Evolutionary conservation across 2,888 invertebrate genomes (phyloP).

Genomic region (Eubasilissa splendida): DNA sequence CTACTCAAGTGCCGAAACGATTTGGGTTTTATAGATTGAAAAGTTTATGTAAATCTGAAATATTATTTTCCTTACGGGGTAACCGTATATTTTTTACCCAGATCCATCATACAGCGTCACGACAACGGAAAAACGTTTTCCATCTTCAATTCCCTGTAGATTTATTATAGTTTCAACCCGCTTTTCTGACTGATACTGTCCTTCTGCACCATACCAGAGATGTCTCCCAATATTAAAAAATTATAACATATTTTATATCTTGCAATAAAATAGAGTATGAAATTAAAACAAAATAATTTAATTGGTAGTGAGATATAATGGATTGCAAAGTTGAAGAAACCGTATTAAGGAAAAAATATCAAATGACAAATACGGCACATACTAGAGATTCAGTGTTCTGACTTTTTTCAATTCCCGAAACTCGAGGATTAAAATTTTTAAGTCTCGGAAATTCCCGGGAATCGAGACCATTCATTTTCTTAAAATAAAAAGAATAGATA

Average conservation of each 20-base stretch:
- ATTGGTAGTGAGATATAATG: neutral
- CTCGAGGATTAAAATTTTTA: too few relatives aligned
- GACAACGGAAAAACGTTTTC: conserved; percentile 39
- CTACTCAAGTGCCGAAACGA: too few relatives aligned
- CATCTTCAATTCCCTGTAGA: conserved; percentile 39
- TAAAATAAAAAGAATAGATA: too few relatives aligned
- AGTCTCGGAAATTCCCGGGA: too few relatives aligned
- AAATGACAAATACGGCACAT: too few relatives aligned
- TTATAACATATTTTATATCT: neutral
- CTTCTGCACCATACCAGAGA: too few relatives aligned
- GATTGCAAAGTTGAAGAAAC: too few relatives aligned
- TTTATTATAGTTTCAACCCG: conserved; percentile 42
- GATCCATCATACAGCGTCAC: conserved; percentile 46
- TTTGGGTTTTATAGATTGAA: neutral
- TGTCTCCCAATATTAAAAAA: neutral
- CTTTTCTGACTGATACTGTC: neutral
- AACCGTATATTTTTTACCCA: conserved; percentile 38
- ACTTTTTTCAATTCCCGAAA: too few relatives aligned
- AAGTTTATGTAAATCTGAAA: conserved; percentile 15
- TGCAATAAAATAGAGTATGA: neutral
- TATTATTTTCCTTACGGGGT: conserved; percentile 27
- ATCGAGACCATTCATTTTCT: too few relatives aligned
- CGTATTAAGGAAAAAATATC: too few relatives aligned
- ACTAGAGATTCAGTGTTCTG: too few relatives aligned
- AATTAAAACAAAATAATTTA: neutral